Evolutionary conservation across 2,113 vertebrate genomes (phyloP), one percentile per base, ranked within the genome.

Genomic region (Phodopus roborovskii): DNA sequence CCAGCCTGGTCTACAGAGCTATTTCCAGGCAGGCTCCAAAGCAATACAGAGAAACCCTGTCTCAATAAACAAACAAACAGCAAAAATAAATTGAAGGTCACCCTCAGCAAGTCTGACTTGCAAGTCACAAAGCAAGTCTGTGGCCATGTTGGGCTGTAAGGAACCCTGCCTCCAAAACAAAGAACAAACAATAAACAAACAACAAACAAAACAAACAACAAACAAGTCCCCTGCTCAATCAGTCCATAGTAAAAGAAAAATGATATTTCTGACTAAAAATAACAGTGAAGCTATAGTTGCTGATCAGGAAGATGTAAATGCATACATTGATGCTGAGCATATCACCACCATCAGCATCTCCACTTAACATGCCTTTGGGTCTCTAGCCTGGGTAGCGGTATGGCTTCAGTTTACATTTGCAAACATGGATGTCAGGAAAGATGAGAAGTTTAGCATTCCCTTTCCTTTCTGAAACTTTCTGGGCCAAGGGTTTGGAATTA

Each of bases 241-340:
- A 75, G 10, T 88, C 71, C 50, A 24, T 60, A 22, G 36, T 91
- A 83, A 79, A 60, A 68, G 42, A 88, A 90, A 45, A 66, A 45
- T 75, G 82, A 10, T 42, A 89, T 95, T 53, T 83, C 16, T 74
- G 48, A 64, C 56, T 91, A 45, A 96, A 96, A 96, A 78, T 56
- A 88, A 94, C 24, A 78, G 60, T 33, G 48, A 60, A 68, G 84
- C 58, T 58, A 81, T 64, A 17, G 68, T 83, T 36, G 15, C 56
- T 17, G 85, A 79, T 42, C 60, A 83, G 45, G 16, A 90, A 39
- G 30, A 66, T 70, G 56, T 60, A 78, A 58, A 74, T 68, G 13
- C 36, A 42, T 45, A 79, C 28, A 26, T 2, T 53, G 56, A 53
- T 20, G 19, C 20, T 6, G 5, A 33, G 36, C 39, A 7, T 3